These are phyloP conservation scores for Metaphire vulgaris DNA, from an alignment of 1,140 invertebrate genomes.

Conservation along the genomic window DNA sequence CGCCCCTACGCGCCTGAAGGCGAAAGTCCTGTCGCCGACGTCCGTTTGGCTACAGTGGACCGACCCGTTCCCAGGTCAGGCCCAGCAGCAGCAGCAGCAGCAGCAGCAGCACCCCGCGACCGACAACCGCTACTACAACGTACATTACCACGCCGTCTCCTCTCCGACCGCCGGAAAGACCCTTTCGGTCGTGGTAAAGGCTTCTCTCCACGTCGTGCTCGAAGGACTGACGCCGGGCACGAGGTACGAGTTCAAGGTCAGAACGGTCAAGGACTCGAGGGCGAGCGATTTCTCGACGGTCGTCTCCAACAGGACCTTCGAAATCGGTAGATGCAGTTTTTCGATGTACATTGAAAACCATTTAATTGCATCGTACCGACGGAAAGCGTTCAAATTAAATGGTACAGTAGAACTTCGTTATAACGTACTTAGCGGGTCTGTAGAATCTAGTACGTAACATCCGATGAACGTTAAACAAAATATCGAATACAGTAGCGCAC, in stretches of 20 bases:
- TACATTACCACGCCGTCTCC: conserved; percentile 13
- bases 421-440: too few relatives aligned
- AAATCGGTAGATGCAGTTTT: conserved; percentile 16
- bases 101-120: too few relatives aligned
- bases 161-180: conserved; percentile 1
- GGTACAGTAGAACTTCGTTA: too few relatives aligned
- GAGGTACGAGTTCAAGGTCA: conserved; percentile 16
- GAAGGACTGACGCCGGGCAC: conserved; percentile 17
- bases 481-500: too few relatives aligned
- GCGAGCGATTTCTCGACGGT: conserved; percentile 10
- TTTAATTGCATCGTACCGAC: too few relatives aligned
- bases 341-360: too few relatives aligned
- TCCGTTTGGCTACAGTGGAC: conserved; percentile 21
- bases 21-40: conserved; percentile 16
- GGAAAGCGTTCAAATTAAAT: too few relatives aligned
- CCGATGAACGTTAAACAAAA: too few relatives aligned
- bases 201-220: conserved; percentile 17
- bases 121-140: conserved; percentile 25
- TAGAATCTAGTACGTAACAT: too few relatives aligned
- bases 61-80: conserved; percentile 14
- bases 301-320: conserved; percentile 15
- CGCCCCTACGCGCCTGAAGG: not conserved
- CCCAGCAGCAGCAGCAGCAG: conserved; percentile 10
- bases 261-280: conserved; percentile 13
- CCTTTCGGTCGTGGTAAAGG: conserved; percentile 24